Evolutionary conservation across 2,113 vertebrate genomes (phyloP), one percentile per base, ranked within the genome.

Genomic region (Hypomesus transpacificus): DNA sequence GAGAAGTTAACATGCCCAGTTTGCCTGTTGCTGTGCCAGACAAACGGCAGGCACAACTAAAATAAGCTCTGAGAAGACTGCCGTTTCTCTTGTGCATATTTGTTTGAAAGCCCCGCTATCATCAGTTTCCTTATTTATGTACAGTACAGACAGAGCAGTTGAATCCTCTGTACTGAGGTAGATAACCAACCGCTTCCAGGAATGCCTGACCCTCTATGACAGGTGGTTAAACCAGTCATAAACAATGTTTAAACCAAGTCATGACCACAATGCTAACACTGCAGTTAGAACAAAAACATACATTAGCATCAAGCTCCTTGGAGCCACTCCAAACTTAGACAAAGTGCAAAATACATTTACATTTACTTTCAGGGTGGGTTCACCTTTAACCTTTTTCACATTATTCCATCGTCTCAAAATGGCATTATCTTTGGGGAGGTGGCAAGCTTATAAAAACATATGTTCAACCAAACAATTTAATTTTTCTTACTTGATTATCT

Each of bases 161-260:
- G 89, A 93, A 93, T 95, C 94, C 94, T 94, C 91, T 91, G 94
- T 93, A 93, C 93, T 90, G 95, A 97, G 96, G 95, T 97, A 97
- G 95, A 94, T 94, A 93, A 94, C 93, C 90, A 94, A 94, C 94
- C 94, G 92, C 93, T 92, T 94, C 79, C 93, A 95, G 94, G 92
- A 94, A 94, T 91, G 93, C 92, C 93, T 93, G 91, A 94, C 92
- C 92, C 93, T 92, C 89, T 90, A 92, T 90, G 90, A 89, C 91
- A 91, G 93, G 94, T 92, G 92, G 91, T 93, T 94, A 92, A 92
- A 93, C 93, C 93, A 2, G 39, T 93, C 24, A 66, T 90, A 91
- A 90, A 90, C 72, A 59, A 21, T 76, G 60, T 51, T 73, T 89
- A 93, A 92, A 90, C 92, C 92, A 93, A 93, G 93, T 92, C 88